These are phyloP conservation scores for Lanius ludovicianus DNA, from an alignment of 2,113 vertebrate genomes.

Conservation along the genomic window DNA sequence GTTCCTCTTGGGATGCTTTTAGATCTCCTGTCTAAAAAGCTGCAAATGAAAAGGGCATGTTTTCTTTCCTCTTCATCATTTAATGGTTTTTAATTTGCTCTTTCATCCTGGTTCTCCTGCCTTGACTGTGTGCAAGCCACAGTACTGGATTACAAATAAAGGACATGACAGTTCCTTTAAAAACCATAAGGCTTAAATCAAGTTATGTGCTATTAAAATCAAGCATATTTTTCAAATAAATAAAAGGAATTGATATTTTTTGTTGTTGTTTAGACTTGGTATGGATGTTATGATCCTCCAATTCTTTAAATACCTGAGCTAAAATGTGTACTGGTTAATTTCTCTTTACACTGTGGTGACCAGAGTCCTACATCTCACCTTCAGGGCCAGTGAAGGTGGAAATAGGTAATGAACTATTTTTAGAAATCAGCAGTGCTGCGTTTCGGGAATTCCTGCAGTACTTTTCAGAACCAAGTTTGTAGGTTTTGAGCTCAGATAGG, in stretches of 20 bases:
- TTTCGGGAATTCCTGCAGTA: not conserved
- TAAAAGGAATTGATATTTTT: not conserved
- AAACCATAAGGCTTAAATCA: not conserved
- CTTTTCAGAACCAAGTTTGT: not conserved
- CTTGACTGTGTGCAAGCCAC: not conserved
- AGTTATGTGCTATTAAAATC: not conserved
- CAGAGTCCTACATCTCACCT: not conserved
- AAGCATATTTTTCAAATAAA: not conserved
- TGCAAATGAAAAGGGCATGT: not conserved
- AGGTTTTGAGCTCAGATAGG: constrained; percentile 9
- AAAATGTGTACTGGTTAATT: not conserved
- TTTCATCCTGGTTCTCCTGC: not conserved
- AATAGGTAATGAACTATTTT: not conserved
- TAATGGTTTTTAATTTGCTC: not conserved
- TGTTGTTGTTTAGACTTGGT: not conserved
- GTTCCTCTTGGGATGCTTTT: not conserved
- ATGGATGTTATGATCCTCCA: not conserved
- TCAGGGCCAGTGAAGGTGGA: not conserved
- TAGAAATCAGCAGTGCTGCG: not conserved
- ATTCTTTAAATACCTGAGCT: not conserved
- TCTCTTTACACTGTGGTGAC: not conserved
- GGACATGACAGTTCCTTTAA: not conserved
- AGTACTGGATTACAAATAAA: not conserved
- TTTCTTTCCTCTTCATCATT: not conserved
- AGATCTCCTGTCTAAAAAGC: not conserved